phyloP scores from a whole-genome alignment of 2,797 vertebrate genomes.

The Urosaurus nigricauda region DNA sequence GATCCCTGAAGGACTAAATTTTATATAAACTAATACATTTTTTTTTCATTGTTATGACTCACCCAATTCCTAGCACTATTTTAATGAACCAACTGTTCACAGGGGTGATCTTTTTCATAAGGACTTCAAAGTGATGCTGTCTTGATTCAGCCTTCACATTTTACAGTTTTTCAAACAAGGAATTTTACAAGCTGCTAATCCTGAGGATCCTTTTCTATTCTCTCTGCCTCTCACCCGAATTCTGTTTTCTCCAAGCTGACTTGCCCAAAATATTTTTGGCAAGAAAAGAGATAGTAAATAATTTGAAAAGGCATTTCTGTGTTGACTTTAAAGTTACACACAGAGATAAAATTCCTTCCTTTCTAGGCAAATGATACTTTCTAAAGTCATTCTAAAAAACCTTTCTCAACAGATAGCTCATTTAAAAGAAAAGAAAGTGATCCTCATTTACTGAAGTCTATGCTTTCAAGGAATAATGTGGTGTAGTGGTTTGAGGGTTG shows the following conservation, averaged over 20 bases:
- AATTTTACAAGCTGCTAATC: constrained; percentile 44
- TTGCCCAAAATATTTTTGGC: constrained; percentile 60
- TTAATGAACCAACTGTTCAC: not conserved
- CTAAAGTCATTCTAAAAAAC: not conserved
- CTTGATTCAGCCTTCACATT: constrained; percentile 44
- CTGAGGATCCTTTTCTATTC: constrained; percentile 31
- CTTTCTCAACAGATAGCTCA: not conserved
- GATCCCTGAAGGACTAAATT: not conserved
- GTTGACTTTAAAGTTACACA: constrained; percentile 49
- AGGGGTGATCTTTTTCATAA: not conserved
- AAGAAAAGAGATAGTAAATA: constrained; percentile 65
- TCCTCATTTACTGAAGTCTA: constrained; percentile 8
- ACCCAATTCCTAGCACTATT: no score
- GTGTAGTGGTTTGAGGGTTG: no score
- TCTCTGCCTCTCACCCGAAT: not conserved
- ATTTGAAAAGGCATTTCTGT: constrained; percentile 55
- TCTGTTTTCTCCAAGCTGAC: constrained; percentile 58
- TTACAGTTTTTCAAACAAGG: constrained; percentile 65
- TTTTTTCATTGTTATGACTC: not conserved
- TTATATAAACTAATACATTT: constrained; percentile 40
- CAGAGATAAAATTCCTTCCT: constrained; percentile 55
- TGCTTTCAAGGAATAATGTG: no score
- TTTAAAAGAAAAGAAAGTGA: constrained; percentile 13
- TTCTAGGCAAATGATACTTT: constrained; percentile 34
- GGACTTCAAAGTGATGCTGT: not conserved